These are phyloP conservation scores for Porphyrio hochstetteri DNA, from an alignment of 2,113 vertebrate species.

Conservation along the genomic window DNA sequence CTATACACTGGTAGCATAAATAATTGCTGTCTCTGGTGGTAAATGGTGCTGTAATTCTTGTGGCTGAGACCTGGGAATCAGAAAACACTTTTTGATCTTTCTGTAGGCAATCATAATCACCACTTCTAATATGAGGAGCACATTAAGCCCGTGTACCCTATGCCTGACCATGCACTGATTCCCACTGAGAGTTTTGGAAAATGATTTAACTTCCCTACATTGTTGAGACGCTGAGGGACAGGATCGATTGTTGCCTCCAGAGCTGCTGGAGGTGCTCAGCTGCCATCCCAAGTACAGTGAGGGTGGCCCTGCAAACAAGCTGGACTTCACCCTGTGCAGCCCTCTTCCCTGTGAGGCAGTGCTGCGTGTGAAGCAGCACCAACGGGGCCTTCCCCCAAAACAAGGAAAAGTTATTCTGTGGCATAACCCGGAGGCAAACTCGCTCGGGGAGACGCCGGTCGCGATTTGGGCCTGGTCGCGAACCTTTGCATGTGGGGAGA, in stretches of 20 bases:
- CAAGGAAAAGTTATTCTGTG: neutral
- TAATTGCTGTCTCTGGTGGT: neutral
- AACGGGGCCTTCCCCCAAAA: neutral
- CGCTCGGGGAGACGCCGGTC: neutral
- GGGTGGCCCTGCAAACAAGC: neutral
- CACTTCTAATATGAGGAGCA: neutral
- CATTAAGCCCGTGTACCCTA: neutral
- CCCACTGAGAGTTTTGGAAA: neutral
- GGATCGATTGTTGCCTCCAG: neutral
- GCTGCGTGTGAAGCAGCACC: fast-evolving
- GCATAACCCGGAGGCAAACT: neutral
- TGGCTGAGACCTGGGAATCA: neutral
- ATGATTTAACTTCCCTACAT: neutral
- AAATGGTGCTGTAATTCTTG: neutral
- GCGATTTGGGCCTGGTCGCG: fast-evolving
- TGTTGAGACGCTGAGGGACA: neutral
- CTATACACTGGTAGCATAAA: neutral
- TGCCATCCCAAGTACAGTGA: neutral
- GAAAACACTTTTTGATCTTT: conserved; percentile 17
- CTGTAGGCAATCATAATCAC: neutral
- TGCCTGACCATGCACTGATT: neutral
- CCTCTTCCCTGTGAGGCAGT: neutral
- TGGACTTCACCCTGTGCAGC: neutral
- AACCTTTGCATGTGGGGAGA: neutral
- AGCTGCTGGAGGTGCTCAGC: neutral